phyloP scores from a whole-genome alignment of 2,113 vertebrate species.

The Muntiacus muntjak region DNA sequence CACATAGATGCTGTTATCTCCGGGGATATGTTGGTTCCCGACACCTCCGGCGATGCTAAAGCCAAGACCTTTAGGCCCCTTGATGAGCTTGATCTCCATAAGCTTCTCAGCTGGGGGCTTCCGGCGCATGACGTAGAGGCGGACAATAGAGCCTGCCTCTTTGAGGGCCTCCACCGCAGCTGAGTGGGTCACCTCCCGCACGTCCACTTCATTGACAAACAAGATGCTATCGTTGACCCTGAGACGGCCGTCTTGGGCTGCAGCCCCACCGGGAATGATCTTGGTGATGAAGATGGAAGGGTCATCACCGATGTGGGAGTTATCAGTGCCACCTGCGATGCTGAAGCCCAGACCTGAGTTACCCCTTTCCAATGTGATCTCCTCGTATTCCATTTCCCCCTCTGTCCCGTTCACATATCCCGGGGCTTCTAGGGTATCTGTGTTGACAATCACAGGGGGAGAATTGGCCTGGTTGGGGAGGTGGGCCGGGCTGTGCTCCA shows the following conservation, averaged over 20 bases:
- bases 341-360: constrained; percentile 95
- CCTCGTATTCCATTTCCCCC: constrained; percentile 94
- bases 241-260: constrained; percentile 88
- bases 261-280: constrained; percentile 93
- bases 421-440: constrained; percentile 93
- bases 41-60: constrained; percentile 94
- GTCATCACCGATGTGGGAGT: constrained; percentile 93
- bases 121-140: constrained; percentile 92
- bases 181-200: constrained; percentile 92
- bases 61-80: constrained; percentile 94
- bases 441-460: constrained; percentile 94
- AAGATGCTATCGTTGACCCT: constrained; percentile 94
- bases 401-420: constrained; percentile 94
- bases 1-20: constrained; percentile 94
- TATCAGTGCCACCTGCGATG: constrained; percentile 93
- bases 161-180: constrained; percentile 93
- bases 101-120: constrained; percentile 91
- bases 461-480: too few relatives aligned
- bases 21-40: constrained; percentile 93
- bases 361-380: constrained; percentile 94
- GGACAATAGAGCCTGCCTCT: constrained; percentile 93
- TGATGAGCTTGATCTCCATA: constrained; percentile 93
- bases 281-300: constrained; percentile 97
- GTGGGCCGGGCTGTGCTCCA: too few relatives aligned
- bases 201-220: constrained; percentile 93